Evolutionary conservation across 1,140 invertebrate genomes (phyloP).

Genomic region (Tenebrio molitor): DNA sequence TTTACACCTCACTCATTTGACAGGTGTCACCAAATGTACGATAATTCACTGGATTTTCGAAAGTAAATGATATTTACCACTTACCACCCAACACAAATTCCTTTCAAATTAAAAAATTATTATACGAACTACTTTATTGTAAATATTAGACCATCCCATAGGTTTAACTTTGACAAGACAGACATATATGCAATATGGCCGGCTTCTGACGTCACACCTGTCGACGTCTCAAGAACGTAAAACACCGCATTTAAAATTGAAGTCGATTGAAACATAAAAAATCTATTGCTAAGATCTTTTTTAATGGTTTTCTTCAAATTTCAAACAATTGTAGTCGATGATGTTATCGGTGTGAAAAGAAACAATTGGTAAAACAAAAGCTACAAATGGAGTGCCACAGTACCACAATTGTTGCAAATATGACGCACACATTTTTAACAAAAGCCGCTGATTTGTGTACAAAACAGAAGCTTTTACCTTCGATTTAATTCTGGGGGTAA

Average conservation of each 20-base stretch:
- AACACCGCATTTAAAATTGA: background rate
- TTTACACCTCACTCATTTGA: constrained; percentile 15
- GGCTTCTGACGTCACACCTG: constrained; percentile 51
- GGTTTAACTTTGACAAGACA: constrained; percentile 21
- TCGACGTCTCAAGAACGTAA: constrained; percentile 31
- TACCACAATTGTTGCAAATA: too few relatives aligned
- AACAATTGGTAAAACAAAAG: background rate
- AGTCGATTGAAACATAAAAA: background rate
- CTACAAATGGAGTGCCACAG: too few relatives aligned
- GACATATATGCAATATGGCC: constrained; percentile 54
- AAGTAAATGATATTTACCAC: background rate
- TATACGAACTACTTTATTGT: background rate
- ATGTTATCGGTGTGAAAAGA: too few relatives aligned
- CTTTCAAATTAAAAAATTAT: constrained; percentile 27
- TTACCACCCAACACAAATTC: constrained; percentile 21
- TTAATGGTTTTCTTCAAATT: too few relatives aligned
- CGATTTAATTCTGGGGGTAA: constrained; percentile 84
- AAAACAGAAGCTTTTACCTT: constrained; percentile 71
- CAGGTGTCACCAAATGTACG: background rate
- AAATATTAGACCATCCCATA: constrained; percentile 33
- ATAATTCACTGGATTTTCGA: background rate
- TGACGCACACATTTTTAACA: too few relatives aligned
- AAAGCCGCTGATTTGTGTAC: too few relatives aligned
- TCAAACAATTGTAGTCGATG: too few relatives aligned
- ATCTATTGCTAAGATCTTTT: background rate